These are phyloP conservation scores for Silurus asotus DNA, from an alignment of 2,113 vertebrate genomes.

Conservation along the genomic window DNA sequence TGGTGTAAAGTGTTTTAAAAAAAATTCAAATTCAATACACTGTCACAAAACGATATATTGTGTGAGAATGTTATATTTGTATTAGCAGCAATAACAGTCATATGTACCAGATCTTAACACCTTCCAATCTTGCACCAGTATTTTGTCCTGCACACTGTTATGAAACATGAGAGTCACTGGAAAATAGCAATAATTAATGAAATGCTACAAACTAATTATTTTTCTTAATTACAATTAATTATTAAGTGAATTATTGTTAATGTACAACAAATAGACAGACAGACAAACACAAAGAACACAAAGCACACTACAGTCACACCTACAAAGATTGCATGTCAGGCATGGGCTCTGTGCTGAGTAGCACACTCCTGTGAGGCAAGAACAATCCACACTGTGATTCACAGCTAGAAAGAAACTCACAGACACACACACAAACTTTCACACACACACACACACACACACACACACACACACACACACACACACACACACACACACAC, in stretches of 20 bases:
- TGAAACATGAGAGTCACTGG: not conserved
- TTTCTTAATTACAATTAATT: not conserved
- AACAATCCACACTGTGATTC: constrained; percentile 43
- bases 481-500: no score
- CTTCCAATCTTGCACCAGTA: not conserved
- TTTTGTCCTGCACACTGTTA: not conserved
- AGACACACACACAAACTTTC: constrained; percentile 35
- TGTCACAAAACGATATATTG: not conserved
- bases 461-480: no score
- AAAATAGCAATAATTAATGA: not conserved
- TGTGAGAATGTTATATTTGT: not conserved
- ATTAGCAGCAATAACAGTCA: not conserved
- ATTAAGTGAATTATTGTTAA: not conserved
- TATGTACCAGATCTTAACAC: not conserved
- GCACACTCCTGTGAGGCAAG: constrained; percentile 36
- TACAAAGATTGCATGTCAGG: constrained; percentile 38
- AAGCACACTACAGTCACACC: not conserved
- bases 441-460: no score
- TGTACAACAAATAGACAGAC: not conserved
- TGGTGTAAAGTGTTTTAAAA: not conserved
- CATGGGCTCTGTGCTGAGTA: constrained; percentile 7
- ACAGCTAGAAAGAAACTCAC: constrained; percentile 37
- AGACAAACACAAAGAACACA: not conserved
- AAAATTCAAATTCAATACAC: not conserved
- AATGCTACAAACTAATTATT: not conserved